phyloP scores from a whole-genome alignment of 2,113 vertebrate species.

The Ictidomys tridecemlineatus region DNA sequence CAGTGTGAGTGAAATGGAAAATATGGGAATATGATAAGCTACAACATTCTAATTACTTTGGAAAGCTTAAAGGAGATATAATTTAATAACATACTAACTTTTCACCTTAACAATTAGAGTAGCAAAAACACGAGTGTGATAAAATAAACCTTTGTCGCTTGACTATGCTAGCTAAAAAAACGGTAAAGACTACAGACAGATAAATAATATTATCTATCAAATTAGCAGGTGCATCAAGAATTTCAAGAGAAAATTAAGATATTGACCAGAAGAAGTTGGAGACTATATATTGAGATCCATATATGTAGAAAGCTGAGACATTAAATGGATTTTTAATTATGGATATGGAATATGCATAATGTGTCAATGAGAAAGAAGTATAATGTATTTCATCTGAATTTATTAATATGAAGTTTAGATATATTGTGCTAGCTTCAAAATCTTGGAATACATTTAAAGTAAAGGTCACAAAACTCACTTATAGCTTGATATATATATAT shows the following conservation, averaged over 20 bases:
- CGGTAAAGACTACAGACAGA: background rate
- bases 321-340: background rate
- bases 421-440: background rate
- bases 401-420: background rate
- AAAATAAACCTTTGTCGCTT: background rate
- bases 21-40: background rate
- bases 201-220: background rate
- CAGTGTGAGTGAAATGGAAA: background rate
- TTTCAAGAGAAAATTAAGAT: background rate
- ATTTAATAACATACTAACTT: background rate
- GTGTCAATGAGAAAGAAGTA: background rate
- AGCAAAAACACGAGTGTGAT: background rate
- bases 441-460: background rate
- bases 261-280: background rate
- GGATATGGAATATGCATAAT: background rate
- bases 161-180: background rate
- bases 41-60: background rate
- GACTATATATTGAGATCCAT: background rate
- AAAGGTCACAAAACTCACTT: background rate
- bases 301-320: background rate
- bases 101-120: background rate
- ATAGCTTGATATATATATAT: background rate
- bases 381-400: background rate
- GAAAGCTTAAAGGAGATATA: background rate
- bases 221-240: background rate